These are phyloP conservation scores for Nannospalax galili DNA, from an alignment of 2,113 vertebrate species.

Conservation along the genomic window DNA sequence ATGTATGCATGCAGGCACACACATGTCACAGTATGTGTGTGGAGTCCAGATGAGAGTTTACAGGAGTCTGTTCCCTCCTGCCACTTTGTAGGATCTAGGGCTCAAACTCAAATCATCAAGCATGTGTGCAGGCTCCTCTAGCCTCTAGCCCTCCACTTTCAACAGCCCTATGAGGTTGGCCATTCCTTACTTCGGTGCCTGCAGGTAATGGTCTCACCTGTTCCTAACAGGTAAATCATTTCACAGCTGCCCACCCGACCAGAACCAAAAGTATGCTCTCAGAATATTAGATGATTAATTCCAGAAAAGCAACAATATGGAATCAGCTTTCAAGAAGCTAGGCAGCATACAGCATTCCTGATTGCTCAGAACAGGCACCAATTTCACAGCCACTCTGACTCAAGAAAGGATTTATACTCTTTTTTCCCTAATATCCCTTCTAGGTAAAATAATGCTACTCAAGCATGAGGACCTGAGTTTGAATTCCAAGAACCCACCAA, in stretches of 20 bases:
- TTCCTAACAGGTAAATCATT: not conserved
- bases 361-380: not conserved
- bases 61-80: not conserved
- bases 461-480: not conserved
- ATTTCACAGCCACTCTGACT: not conserved
- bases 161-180: not conserved
- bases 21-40: not conserved
- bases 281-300: no score
- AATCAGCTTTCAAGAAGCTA: no score
- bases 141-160: not conserved
- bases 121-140: no score
- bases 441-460: not conserved
- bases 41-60: not conserved
- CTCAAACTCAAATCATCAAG: not conserved
- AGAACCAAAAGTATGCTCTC: no score
- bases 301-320: no score
- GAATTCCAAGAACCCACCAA: not conserved
- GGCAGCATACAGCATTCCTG: no score
- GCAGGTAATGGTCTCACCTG: not conserved
- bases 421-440: not conserved
- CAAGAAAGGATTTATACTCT: not conserved
- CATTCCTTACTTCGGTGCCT: not conserved
- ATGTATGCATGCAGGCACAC: not conserved
- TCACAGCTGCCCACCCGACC: not conserved
- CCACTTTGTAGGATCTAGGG: no score